phyloP scores from a whole-genome alignment of 2,888 invertebrate genomes.

The Drosophila birchii region DNA sequence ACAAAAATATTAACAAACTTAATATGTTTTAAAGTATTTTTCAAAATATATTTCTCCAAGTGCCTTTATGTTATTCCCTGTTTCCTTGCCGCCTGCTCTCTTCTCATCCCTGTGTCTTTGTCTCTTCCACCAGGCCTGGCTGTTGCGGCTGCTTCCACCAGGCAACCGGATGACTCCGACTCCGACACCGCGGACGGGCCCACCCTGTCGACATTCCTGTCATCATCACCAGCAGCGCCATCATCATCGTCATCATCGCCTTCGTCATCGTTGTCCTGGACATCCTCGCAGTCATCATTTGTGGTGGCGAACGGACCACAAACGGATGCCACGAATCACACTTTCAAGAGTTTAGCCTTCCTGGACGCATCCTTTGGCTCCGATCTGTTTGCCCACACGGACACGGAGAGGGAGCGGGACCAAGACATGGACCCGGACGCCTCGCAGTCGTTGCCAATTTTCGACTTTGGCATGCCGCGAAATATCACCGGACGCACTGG shows the following conservation, averaged over 20 bases:
- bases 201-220: conserved; percentile 37
- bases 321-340: conserved; percentile 74
- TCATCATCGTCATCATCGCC: conserved; percentile 10
- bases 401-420: conserved; percentile 31
- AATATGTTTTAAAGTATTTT: neutral
- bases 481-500: conserved; percentile 95
- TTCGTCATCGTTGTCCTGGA: neutral
- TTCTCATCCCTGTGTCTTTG: conserved; percentile 18
- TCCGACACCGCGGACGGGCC: conserved; percentile 48
- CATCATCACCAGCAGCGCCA: conserved; percentile 17
- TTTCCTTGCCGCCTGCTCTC: neutral
- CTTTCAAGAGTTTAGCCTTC: conserved; percentile 81
- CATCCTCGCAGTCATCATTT: conserved; percentile 36
- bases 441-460: conserved; percentile 86
- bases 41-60: conserved; percentile 18
- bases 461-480: conserved; percentile 93
- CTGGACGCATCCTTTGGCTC: conserved; percentile 60
- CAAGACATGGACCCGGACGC: conserved; percentile 39
- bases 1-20: neutral
- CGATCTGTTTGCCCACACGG: conserved; percentile 57
- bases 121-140: conserved; percentile 54
- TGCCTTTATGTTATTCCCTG: conserved; percentile 4
- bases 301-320: conserved; percentile 51
- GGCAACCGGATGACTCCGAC: conserved; percentile 47
- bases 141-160: conserved; percentile 48